A percentile compares a stretch with the other conserved stretches of the same genome.
Conservation (phyloP, 2,888 invertebrate species). For the Lithosia quadra region DNA sequence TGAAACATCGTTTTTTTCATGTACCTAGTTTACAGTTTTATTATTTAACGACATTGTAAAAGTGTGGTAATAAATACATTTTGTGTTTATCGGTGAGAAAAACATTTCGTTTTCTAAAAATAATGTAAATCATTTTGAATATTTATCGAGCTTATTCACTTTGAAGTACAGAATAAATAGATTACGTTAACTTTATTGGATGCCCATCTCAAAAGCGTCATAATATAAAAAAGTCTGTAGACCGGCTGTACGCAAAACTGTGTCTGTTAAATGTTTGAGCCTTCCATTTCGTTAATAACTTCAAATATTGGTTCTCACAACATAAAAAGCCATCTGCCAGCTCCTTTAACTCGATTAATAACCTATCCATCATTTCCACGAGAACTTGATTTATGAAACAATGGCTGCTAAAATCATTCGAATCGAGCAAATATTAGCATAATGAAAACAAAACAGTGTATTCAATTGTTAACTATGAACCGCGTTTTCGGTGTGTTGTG, state of each 20-base stretch:
- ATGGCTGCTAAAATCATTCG: constrained; percentile 29
- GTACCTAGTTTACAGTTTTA: neutral
- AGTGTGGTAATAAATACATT: too few relatives aligned
- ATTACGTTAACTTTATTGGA: too few relatives aligned
- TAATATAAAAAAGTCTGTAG: neutral
- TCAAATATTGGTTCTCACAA: constrained; percentile 11
- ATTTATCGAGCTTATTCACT: too few relatives aligned
- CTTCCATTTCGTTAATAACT: constrained; percentile 1
- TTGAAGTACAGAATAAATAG: too few relatives aligned
- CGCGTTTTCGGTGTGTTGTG: constrained; percentile 42
- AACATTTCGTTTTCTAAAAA: too few relatives aligned
- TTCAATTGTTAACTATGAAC: constrained; percentile 56
- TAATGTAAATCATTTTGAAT: too few relatives aligned
- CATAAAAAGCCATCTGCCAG: constrained; percentile 9
- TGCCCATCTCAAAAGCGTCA: neutral
- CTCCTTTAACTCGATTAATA: constrained; percentile 34
- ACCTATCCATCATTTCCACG: constrained; percentile 40
- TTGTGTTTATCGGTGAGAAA: too few relatives aligned
- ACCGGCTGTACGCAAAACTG: neutral
- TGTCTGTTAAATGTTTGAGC: neutral
- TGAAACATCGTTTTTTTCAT: too few relatives aligned
- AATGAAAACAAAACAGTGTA: constrained; percentile 46
- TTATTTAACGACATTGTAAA: neutral
- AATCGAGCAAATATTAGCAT: constrained; percentile 29
- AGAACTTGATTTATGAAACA: constrained; percentile 43